phyloP scores from a whole-genome alignment of 2,113 vertebrate genomes.

The Tylochromis polylepis region DNA sequence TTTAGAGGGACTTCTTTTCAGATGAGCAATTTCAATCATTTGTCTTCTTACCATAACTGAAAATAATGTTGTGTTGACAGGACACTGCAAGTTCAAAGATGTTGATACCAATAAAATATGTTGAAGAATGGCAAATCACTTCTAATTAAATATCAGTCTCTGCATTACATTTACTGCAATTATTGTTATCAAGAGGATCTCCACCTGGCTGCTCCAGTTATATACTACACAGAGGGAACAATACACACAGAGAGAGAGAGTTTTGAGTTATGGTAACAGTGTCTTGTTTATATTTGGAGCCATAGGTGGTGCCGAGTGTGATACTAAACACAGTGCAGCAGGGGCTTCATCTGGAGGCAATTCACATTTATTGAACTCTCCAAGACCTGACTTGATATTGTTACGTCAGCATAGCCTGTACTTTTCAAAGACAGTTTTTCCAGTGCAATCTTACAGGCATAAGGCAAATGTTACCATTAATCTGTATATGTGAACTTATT shows the following conservation, averaged over 20 bases:
- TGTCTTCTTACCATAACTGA: conserved; percentile 22
- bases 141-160: background rate
- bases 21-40: conserved; percentile 33
- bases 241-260: background rate
- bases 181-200: background rate
- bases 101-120: background rate
- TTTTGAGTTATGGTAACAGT: conserved; percentile 8
- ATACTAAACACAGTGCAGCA: conserved; percentile 38
- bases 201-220: background rate
- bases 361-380: conserved; percentile 37
- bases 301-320: conserved; percentile 41
- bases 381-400: background rate
- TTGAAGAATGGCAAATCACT: background rate
- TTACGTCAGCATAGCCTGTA: background rate
- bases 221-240: background rate
- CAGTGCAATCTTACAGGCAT: background rate
- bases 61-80: conserved; percentile 12
- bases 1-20: conserved; percentile 22
- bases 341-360: conserved; percentile 26
- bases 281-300: conserved; percentile 43
- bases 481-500: background rate
- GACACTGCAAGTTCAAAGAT: background rate
- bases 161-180: background rate
- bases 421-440: background rate
- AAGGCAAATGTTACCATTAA: background rate